These are phyloP conservation scores for Vollenhovia emeryi DNA, from an alignment of 1,140 invertebrate species.

Conservation along the genomic window DNA sequence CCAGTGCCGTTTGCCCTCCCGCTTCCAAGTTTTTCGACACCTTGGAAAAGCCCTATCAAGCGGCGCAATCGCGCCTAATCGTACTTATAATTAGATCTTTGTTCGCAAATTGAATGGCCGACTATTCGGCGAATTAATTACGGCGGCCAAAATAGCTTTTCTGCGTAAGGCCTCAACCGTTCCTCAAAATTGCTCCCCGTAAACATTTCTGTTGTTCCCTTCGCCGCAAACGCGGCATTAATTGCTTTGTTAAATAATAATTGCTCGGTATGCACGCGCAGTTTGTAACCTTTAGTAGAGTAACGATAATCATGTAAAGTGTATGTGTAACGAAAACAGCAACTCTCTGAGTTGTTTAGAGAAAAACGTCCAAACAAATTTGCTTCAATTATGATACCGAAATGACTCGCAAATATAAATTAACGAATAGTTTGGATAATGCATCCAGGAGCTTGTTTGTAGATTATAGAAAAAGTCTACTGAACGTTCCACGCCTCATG, in stretches of 20 bases:
- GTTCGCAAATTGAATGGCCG: not conserved
- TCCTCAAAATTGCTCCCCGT: not conserved
- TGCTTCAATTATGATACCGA: not conserved
- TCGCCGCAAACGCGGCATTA: not conserved
- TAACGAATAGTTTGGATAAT: not conserved
- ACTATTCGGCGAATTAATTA: constrained; percentile 18
- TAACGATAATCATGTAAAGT: not conserved
- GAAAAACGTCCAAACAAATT: not conserved
- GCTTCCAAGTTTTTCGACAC: constrained; percentile 28
- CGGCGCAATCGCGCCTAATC: constrained; percentile 1
- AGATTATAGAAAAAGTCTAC: not conserved
- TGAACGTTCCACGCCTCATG: not conserved
- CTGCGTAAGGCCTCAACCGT: not conserved
- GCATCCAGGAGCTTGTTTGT: too few species aligned
- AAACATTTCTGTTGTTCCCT: not conserved
- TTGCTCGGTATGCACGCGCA: not conserved
- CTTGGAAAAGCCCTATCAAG: constrained; percentile 9
- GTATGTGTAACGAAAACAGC: not conserved
- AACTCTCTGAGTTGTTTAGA: not conserved
- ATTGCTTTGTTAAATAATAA: not conserved
- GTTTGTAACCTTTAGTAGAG: not conserved
- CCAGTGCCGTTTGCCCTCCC: constrained; percentile 16
- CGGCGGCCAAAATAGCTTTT: not conserved
- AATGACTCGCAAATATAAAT: not conserved
- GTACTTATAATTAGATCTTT: not conserved